These are phyloP conservation scores for Hippocampus zosterae DNA, from an alignment of 2,113 vertebrate species.

Conservation along the genomic window DNA sequence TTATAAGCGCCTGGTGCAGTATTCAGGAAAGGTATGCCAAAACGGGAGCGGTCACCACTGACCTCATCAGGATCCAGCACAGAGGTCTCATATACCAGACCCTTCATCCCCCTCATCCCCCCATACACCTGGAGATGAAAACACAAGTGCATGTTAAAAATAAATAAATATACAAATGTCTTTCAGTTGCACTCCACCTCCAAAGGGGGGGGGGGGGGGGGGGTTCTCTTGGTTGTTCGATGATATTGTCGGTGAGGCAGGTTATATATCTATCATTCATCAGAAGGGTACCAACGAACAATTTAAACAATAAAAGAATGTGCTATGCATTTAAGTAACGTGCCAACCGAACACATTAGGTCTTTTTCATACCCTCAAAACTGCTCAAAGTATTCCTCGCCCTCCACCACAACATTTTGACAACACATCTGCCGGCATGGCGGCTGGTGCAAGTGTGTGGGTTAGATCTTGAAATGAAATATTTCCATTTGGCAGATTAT, in stretches of 20 bases:
- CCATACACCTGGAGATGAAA: conserved; percentile 81
- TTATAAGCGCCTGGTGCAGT: too few relatives aligned
- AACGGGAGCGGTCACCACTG: conserved; percentile 27
- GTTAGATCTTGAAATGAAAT: too few relatives aligned
- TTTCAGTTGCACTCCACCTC: not conserved
- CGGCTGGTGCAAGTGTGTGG: too few relatives aligned
- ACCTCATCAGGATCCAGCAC: conserved; percentile 97
- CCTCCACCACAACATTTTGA: too few relatives aligned
- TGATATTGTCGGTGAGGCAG: not conserved
- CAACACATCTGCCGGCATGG: too few relatives aligned
- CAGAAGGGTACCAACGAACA: not conserved
- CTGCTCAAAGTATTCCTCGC: too few relatives aligned
- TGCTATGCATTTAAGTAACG: not conserved
- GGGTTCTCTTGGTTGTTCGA: not conserved
- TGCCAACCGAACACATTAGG: too few relatives aligned
- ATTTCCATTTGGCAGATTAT: too few relatives aligned
- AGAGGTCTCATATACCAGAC: conserved; percentile 92
- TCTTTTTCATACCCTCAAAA: too few relatives aligned
- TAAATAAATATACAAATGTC: not conserved
- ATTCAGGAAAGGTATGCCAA: not conserved
- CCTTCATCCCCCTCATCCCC: conserved; percentile 97
- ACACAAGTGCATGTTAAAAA: not conserved
- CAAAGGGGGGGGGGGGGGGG: not conserved
- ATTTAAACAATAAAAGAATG: not conserved
- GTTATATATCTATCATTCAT: not conserved